These are phyloP conservation scores for Nemurella pictetii DNA, from an alignment of 2,888 invertebrate species.

Conservation along the genomic window DNA sequence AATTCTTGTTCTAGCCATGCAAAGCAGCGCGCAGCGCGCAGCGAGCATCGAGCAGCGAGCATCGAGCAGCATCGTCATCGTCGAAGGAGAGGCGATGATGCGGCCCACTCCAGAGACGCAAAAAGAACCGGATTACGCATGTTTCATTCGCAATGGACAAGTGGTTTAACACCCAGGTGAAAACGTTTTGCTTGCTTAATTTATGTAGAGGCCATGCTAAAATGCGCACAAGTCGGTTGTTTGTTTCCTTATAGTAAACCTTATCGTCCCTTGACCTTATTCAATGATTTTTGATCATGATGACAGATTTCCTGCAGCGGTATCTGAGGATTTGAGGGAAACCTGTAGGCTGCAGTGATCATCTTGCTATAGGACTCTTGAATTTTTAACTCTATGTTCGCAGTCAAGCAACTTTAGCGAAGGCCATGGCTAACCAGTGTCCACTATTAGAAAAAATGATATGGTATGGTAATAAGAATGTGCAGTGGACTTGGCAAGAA, in stretches of 20 bases:
- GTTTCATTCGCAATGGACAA: background rate
- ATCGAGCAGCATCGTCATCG: too few species aligned
- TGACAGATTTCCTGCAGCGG: background rate
- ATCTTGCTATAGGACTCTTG: background rate
- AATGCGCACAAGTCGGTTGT: background rate
- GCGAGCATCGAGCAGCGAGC: too few species aligned
- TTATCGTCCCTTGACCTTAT: conserved; percentile 6
- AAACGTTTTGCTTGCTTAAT: background rate
- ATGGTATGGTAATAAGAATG: conserved; percentile 19
- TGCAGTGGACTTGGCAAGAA: conserved; percentile 10
- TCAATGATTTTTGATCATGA: background rate
- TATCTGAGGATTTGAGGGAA: background rate
- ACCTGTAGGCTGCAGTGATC: background rate
- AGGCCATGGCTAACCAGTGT: conserved; percentile 31
- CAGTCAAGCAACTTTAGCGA: conserved; percentile 4
- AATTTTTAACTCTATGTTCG: background rate
- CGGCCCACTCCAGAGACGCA: conserved; percentile 19
- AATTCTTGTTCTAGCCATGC: too few species aligned
- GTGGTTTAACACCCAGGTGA: background rate
- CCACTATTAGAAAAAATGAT: conserved; percentile 12
- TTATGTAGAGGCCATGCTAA: background rate
- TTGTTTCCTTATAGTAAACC: background rate
- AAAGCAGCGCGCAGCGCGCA: too few species aligned
- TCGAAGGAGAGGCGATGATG: too few species aligned
- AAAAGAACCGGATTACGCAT: conserved; percentile 18